phyloP scores from a whole-genome alignment of 1,140 invertebrate species.

The Lineus longissimus region DNA sequence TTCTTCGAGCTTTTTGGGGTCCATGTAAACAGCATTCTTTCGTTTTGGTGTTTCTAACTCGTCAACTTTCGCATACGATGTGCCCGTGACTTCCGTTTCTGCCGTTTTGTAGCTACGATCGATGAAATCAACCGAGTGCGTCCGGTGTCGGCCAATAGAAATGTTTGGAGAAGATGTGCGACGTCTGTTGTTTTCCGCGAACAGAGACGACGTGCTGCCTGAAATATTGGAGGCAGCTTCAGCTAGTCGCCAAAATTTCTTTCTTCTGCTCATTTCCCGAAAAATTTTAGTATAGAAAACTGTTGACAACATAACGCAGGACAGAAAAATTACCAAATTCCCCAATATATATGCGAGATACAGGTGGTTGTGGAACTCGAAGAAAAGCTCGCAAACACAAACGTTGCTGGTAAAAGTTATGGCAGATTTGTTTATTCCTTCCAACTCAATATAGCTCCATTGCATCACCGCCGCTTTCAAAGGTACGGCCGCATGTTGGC shows the following conservation, averaged over 20 bases:
- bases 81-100: no score
- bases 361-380: not conserved
- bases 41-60: no score
- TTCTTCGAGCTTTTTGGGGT: no score
- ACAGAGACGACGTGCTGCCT: not conserved
- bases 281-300: not conserved
- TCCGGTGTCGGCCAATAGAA: no score
- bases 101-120: no score
- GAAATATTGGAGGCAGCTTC: not conserved
- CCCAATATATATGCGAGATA: not conserved
- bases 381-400: not conserved
- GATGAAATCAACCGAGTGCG: no score
- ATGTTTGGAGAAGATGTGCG: no score
- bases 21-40: no score
- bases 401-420: not conserved
- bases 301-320: not conserved
- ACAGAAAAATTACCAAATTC: not conserved
- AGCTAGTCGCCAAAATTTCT: not conserved
- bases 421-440: not conserved
- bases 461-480: not conserved
- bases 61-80: no score
- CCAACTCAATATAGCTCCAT: not conserved
- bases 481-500: not conserved
- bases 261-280: not conserved
- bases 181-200: no score